Conservation (phyloP, 2,888 invertebrate species). For the Chydorus sphaericus region DNA sequence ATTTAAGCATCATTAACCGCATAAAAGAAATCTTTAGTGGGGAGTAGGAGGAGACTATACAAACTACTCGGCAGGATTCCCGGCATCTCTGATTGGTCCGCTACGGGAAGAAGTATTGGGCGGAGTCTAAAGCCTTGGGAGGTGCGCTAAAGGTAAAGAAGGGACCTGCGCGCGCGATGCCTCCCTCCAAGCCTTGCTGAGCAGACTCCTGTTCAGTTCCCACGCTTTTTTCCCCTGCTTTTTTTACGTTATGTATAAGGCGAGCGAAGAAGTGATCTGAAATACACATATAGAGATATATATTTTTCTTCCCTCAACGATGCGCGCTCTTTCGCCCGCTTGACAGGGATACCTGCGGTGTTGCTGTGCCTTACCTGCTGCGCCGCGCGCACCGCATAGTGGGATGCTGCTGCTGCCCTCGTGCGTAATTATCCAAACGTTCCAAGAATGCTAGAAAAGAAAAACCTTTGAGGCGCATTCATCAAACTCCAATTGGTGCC, state of each 20-base stretch:
- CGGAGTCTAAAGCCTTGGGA: not conserved
- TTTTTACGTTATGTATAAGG: too few relatives aligned
- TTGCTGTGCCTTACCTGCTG: conserved; percentile 1
- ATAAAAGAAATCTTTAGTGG: too few relatives aligned
- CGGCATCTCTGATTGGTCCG: too few relatives aligned
- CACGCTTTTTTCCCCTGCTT: not conserved
- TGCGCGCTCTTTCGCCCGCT: not conserved
- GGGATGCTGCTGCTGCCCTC: not conserved
- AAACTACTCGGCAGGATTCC: too few relatives aligned
- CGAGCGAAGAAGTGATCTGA: not conserved
- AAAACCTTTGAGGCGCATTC: not conserved
- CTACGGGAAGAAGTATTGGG: not conserved
- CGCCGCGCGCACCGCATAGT: conserved; percentile 4
- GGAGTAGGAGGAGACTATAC: too few relatives aligned
- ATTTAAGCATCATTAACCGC: too few relatives aligned
- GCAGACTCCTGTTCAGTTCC: conserved; percentile 3
- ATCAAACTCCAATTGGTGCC: conserved; percentile 6
- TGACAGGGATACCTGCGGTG: too few relatives aligned
- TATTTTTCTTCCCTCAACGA: not conserved
- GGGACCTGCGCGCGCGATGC: too few relatives aligned
- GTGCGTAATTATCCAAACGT: conserved; percentile 4
- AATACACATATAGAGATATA: not conserved
- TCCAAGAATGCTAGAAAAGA: not conserved
- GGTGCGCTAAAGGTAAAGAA: too few relatives aligned
- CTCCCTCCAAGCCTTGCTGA: too few relatives aligned